These are phyloP conservation scores for Antheraea pernyi DNA, from an alignment of 1,140 invertebrate species.

Conservation along the genomic window DNA sequence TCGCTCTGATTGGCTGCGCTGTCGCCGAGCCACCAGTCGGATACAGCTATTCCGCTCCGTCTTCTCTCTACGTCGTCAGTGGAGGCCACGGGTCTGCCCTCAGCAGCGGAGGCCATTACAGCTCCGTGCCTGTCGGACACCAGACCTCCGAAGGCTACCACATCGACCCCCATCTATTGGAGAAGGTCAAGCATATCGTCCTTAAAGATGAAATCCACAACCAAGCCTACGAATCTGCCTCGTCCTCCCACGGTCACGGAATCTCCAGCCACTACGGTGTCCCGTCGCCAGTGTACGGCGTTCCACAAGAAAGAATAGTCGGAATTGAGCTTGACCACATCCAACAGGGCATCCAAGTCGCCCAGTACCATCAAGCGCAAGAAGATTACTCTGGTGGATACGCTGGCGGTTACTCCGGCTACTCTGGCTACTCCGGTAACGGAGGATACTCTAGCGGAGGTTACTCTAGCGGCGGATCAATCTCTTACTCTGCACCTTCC, in stretches of 20 bases:
- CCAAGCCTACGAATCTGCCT: constrained; percentile 67
- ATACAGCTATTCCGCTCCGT: constrained; percentile 72
- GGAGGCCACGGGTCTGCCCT: constrained; percentile 47
- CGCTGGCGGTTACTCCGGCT: constrained; percentile 51
- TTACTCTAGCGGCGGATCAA: constrained; percentile 39
- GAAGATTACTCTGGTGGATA: constrained; percentile 67
- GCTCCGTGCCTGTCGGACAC: constrained; percentile 85
- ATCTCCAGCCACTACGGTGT: constrained; percentile 80
- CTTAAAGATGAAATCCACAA: constrained; percentile 87
- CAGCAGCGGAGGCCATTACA: constrained; percentile 85
- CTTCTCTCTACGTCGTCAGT: constrained; percentile 38
- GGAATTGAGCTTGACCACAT: constrained; percentile 83
- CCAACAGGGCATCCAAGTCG: constrained; percentile 83
- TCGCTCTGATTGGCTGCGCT: constrained; percentile 72
- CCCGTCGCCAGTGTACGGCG: constrained; percentile 79
- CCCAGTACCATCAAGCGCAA: constrained; percentile 81
- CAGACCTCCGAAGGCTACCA: constrained; percentile 88
- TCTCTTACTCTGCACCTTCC: constrained; percentile 54
- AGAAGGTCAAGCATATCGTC: constrained; percentile 90
- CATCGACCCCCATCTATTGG: constrained; percentile 87
- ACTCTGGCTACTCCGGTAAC: constrained; percentile 39
- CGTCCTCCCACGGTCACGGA: constrained; percentile 64
- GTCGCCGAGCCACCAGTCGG: constrained; percentile 73
- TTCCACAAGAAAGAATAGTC: constrained; percentile 80
- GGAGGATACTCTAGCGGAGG: constrained; percentile 43